phyloP scores from a whole-genome alignment of 2,888 invertebrate genomes.

The Dorcus hopei region DNA sequence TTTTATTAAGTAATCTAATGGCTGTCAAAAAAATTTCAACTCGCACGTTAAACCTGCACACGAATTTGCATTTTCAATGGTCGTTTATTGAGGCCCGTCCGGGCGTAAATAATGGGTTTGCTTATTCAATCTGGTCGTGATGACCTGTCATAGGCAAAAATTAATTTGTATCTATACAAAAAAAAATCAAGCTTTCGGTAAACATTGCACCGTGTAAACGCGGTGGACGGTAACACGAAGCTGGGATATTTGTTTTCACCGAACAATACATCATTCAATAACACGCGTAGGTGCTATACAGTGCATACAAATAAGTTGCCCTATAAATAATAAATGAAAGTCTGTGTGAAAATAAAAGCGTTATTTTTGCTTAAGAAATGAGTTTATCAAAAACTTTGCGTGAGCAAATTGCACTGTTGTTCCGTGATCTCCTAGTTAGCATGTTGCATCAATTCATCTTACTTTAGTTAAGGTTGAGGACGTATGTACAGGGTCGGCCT shows the following conservation, averaged over 20 bases:
- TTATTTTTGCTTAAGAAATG: no score
- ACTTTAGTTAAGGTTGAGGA: slow-evolving; percentile 32
- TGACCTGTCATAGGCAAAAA: slow-evolving; percentile 23
- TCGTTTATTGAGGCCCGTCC: slow-evolving; percentile 18
- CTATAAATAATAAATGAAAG: no score
- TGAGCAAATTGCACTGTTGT: no score
- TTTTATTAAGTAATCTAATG: slow-evolving; percentile 5
- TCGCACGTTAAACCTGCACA: slow-evolving; percentile 5
- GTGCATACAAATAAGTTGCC: no score
- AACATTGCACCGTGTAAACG: no score
- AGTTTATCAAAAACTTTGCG: no score
- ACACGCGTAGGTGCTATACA: no score
- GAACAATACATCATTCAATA: no score
- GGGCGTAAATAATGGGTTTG: slow-evolving; percentile 22
- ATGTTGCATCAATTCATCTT: slow-evolving; percentile 33
- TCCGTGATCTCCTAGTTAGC: slow-evolving; percentile 24
- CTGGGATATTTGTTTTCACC: no score
- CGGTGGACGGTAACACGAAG: no score
- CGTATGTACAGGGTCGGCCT: slow-evolving; percentile 23
- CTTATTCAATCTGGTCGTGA: slow-evolving; percentile 27
- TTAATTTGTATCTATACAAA: neutral
- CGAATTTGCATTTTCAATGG: slow-evolving; percentile 14
- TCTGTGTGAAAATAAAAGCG: no score
- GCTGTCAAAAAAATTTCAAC: slow-evolving; percentile 13
- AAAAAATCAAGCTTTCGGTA: no score